phyloP scores from a whole-genome alignment of 2,113 vertebrate genomes.

The Tauraco erythrolophus region DNA sequence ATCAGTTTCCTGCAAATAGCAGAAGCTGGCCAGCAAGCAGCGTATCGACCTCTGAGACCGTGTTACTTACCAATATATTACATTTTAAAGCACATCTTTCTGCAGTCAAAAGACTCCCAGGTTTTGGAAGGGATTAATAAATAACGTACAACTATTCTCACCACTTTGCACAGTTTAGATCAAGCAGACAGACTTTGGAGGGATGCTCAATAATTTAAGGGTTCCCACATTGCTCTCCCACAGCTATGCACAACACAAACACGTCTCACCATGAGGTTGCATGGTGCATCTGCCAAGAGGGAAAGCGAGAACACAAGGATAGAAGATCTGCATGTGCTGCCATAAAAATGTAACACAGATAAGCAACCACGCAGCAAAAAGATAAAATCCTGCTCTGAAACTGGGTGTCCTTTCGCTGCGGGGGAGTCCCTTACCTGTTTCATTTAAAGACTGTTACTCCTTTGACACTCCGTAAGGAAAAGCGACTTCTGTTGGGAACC shows the following conservation, averaged over 20 bases:
- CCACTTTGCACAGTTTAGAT: background rate
- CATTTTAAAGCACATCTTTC: background rate
- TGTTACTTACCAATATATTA: background rate
- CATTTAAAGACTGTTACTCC: background rate
- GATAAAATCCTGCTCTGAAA: background rate
- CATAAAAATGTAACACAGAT: background rate
- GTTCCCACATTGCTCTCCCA: background rate
- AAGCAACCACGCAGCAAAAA: background rate
- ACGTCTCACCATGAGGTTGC: background rate
- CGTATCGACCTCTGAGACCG: background rate
- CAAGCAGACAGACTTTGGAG: background rate
- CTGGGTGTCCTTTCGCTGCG: background rate
- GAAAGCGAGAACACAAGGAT: background rate
- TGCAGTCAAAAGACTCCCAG: background rate
- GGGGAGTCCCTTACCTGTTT: background rate
- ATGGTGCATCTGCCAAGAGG: background rate
- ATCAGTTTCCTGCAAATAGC: background rate
- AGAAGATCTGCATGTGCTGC: background rate
- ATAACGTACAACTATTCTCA: background rate
- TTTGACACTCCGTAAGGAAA: background rate
- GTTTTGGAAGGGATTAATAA: background rate
- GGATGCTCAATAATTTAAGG: background rate
- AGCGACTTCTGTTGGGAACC: background rate
- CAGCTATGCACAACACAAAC: background rate
- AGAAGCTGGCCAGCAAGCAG: background rate